Percentiles rank a stretch among this genome's conserved stretches.
phyloP scores from a whole-genome alignment of 2,888 invertebrate genomes.

The Melinopterus prodromus region DNA sequence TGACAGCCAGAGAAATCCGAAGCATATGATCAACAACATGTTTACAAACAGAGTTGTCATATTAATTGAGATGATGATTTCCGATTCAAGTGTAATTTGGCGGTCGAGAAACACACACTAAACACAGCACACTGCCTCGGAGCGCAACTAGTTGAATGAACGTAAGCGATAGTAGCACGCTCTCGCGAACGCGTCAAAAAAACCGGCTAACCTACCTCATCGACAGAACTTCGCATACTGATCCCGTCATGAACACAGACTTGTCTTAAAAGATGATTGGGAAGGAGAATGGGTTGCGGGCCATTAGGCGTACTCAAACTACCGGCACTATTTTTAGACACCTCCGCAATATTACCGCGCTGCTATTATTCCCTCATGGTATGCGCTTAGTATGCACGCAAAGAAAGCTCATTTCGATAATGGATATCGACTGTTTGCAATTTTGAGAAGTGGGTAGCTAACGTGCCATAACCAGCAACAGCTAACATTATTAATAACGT shows the following conservation, averaged over 20 bases:
- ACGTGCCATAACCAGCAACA: not conserved
- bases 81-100: not conserved
- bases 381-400: slow-evolving; percentile 4
- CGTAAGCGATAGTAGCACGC: slow-evolving; percentile 4
- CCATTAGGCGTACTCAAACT: slow-evolving; percentile 22
- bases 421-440: not conserved
- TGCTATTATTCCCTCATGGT: not conserved
- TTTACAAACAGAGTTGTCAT: not conserved
- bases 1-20: not conserved
- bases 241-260: slow-evolving; percentile 20
- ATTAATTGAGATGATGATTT: not conserved
- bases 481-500: not conserved
- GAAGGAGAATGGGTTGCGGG: slow-evolving; percentile 20
- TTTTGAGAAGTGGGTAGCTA: not conserved
- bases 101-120: not conserved
- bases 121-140: not conserved
- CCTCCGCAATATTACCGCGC: slow-evolving; percentile 8
- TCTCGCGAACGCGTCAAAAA: not conserved
- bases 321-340: slow-evolving; percentile 21
- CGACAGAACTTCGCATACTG: slow-evolving; percentile 20
- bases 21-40: not conserved
- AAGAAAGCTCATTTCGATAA: slow-evolving; percentile 9
- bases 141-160: not conserved
- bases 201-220: slow-evolving; percentile 4
- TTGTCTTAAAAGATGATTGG: slow-evolving; percentile 25